phyloP scores from a whole-genome alignment of 2,888 invertebrate genomes.

The Eurytoma adleriae region DNA sequence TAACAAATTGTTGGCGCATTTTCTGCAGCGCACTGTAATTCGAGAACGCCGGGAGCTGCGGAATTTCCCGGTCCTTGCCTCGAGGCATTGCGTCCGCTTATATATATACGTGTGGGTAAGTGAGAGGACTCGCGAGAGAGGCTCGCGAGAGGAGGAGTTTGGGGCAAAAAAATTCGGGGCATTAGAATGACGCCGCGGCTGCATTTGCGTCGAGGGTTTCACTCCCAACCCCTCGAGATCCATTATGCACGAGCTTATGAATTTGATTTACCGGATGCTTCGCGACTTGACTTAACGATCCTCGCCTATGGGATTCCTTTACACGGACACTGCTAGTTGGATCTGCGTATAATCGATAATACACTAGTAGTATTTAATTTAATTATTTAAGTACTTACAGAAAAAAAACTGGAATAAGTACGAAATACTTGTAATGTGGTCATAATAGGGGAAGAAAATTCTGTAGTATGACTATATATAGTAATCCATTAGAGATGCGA shows the following conservation, averaged over 20 bases:
- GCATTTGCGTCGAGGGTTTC: too few relatives aligned
- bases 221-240: too few relatives aligned
- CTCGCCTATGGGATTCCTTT: background rate
- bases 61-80: conserved; percentile 32
- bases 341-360: too few relatives aligned
- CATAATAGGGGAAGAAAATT: too few relatives aligned
- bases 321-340: too few relatives aligned
- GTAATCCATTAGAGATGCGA: too few relatives aligned
- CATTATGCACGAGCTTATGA: background rate
- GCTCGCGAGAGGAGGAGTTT: too few relatives aligned
- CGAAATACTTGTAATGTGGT: too few relatives aligned
- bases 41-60: background rate
- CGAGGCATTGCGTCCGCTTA: background rate
- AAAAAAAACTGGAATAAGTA: too few relatives aligned
- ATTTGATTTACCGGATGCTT: background rate
- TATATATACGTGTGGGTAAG: background rate
- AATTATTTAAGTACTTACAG: too few relatives aligned
- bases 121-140: background rate
- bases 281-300: conserved; percentile 5
- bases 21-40: conserved; percentile 34
- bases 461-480: too few relatives aligned
- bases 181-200: background rate
- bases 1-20: conserved; percentile 50
- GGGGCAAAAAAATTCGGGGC: conserved; percentile 6
- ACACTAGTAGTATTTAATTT: too few relatives aligned